A percentile compares a stretch with the other conserved stretches of the same genome.
Evolutionary conservation across 1,140 invertebrate species (phyloP).

Genomic region (Chironomus tepperi): DNA sequence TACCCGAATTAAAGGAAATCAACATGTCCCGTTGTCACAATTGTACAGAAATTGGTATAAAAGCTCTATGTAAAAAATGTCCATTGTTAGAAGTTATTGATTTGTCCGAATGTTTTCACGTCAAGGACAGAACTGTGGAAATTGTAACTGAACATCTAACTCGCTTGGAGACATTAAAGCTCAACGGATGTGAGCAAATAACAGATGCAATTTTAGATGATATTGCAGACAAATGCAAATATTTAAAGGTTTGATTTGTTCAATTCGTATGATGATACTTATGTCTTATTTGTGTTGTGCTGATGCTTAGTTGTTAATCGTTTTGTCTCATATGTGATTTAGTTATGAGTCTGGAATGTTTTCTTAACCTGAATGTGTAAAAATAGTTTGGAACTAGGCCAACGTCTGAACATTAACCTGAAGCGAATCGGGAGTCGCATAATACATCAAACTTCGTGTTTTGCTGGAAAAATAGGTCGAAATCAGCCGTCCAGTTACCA

Average conservation of each 20-base stretch:
- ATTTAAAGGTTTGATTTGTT: slow-evolving; percentile 1
- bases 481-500: no score
- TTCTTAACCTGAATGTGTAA: no score
- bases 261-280: no score
- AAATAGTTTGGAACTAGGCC: no score
- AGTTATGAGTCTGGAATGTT: no score
- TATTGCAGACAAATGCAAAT: background rate
- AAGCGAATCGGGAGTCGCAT: no score
- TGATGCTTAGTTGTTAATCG: background rate
- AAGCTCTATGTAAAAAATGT: background rate
- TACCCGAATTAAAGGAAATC: background rate
- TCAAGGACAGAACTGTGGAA: background rate
- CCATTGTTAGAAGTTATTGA: background rate
- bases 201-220: background rate
- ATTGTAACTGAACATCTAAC: background rate
- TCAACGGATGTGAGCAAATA: background rate
- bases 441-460: no score
- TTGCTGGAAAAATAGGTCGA: no score
- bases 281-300: background rate
- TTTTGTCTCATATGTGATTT: no score
- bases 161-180: background rate
- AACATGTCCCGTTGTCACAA: slow-evolving; percentile 1
- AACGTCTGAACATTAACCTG: no score
- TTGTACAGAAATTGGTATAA: background rate
- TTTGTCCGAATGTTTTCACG: background rate